Base-by-base conservation (phyloP, 2,797 vertebrate genomes). In the Apogon talboti region DNA sequence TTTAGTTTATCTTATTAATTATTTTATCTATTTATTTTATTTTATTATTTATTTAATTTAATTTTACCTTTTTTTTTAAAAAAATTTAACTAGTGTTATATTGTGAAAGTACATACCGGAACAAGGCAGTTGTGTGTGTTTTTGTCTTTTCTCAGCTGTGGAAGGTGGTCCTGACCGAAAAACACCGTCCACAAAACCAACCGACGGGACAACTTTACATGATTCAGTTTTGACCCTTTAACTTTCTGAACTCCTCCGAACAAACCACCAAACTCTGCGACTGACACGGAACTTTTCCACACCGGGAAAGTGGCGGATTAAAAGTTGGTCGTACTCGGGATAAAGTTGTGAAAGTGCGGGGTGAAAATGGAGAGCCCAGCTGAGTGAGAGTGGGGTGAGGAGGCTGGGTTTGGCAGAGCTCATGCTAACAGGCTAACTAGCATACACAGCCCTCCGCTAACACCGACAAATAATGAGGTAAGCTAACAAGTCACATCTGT, bases 311-410 rank as follows among this genome's bases (percentile, higher is more conserved):
- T 0, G 66, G 14, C 0, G 58, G 47, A n/a, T 24, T 51, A 24
- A 41, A 50, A 49, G 7, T 15, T 11, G 67, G 76, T 82, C 49
- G 53, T n/a, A 40, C n/a, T 54, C 56, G 64, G 86, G 74, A 41
- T 52, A 73, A 90, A 90, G 89, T 89, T 83, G 58, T 54, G 75
- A 86, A 91, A 89, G 8, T 73, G 18, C n/a, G n/a, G n/a, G n/a
- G n/a, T n/a, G n/a, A n/a, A n/a, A 93, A 90, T 84, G 92, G 90
- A 93, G 92, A 91, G 87, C 81, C 83, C 86, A 92, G 92, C 89
- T 90, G 92, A 92, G 90, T 81, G 88, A 89, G 85, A 91, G 91
- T 90, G 93, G 87, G 88, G 86, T 90, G 92, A 91, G 90, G 92
- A 92, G 90, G 90, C 88, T 90, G 91, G 91, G 28, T 86, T 87